phyloP scores from a whole-genome alignment of 2,113 vertebrate species.

The Clarias batrachus region DNA sequence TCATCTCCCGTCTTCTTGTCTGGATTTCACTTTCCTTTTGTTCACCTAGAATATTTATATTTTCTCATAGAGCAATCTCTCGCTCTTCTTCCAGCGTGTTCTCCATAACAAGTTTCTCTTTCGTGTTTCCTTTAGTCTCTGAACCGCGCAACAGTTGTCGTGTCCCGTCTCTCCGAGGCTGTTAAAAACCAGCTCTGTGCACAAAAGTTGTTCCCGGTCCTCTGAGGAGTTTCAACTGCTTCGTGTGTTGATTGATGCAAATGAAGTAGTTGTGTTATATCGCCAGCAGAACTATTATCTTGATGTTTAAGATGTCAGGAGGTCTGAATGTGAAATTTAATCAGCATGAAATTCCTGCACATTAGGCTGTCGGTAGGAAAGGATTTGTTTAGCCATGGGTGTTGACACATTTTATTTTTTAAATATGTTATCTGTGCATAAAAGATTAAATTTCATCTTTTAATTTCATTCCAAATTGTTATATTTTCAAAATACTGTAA shows the following conservation, averaged over 20 bases:
- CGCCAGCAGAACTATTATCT: not conserved
- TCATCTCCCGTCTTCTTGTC: slow-evolving; percentile 24
- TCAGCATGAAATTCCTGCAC: not conserved
- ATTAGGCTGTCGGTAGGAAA: not conserved
- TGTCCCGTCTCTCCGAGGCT: not conserved
- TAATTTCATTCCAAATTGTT: not conserved
- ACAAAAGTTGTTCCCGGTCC: not conserved
- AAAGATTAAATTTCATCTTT: not conserved
- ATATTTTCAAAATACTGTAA: not conserved
- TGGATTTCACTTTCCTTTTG: not conserved
- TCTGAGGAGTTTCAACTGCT: not conserved
- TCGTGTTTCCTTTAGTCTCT: slow-evolving; percentile 25
- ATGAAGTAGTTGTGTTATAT: slow-evolving; percentile 9
- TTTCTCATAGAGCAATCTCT: not conserved
- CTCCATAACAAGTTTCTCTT: slow-evolving; percentile 25
- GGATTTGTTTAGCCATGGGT: not conserved
- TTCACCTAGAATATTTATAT: not conserved
- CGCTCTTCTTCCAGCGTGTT: not conserved
- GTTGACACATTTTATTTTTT: not conserved
- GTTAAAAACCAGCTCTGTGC: not conserved
- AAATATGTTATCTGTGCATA: not conserved
- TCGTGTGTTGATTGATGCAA: not conserved
- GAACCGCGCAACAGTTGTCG: not conserved
- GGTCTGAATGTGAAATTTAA: not conserved
- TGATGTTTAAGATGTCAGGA: not conserved